A percentile compares a stretch with the other conserved stretches of the same genome.
phyloP scores from a whole-genome alignment of 2,113 vertebrate genomes.

The Carollia perspicillata region DNA sequence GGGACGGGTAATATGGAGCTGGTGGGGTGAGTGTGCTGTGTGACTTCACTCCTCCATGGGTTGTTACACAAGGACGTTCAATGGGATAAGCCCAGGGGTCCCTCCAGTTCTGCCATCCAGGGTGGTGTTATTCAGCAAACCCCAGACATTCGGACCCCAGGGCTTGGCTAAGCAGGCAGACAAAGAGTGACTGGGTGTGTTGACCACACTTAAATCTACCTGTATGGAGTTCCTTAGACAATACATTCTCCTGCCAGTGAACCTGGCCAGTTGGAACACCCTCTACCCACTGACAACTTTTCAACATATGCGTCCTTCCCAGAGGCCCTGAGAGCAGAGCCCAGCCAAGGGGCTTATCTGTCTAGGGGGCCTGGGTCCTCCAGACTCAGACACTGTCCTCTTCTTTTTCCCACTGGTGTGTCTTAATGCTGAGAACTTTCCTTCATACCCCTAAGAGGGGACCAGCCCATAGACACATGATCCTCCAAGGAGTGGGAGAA shows the following conservation, averaged over 20 bases:
- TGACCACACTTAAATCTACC: not conserved
- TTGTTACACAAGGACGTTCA: not conserved
- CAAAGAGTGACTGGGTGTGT: not conserved
- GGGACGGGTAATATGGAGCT: not conserved
- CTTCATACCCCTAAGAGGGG: not conserved
- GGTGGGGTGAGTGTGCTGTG: not conserved
- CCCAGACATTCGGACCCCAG: not conserved
- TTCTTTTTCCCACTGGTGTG: not conserved
- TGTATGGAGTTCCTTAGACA: not conserved
- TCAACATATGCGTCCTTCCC: not conserved
- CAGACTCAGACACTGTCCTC: not conserved
- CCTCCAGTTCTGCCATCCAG: not conserved
- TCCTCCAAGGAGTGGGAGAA: not conserved
- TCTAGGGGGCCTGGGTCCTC: not conserved
- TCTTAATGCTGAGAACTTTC: not conserved
- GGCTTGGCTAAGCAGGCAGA: not conserved
- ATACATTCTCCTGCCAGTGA: not conserved
- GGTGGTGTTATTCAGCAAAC: not conserved
- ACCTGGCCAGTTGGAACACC: not conserved
- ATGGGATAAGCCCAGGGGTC: not conserved
- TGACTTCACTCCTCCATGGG: not conserved
- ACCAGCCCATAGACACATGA: not conserved
- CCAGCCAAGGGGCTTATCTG: rapidly evolving
- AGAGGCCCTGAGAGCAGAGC: not conserved
- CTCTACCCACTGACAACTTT: not conserved